A percentile compares a stretch with the other conserved stretches of the same genome.
These are phyloP conservation scores for Eira barbara DNA, from an alignment of 2,113 vertebrate species.

Conservation along the genomic window DNA sequence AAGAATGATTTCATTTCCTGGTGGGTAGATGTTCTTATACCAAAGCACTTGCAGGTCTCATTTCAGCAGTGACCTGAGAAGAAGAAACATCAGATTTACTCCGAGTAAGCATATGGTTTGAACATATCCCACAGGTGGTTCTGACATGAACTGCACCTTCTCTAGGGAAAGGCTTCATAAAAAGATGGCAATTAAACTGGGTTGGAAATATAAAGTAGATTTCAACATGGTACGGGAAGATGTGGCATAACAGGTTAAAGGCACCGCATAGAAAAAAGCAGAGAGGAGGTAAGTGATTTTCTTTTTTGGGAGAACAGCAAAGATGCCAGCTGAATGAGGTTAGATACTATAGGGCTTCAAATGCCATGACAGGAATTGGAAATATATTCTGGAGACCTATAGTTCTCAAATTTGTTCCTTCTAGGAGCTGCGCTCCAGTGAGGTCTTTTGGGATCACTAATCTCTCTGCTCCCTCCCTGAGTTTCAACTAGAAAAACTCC, in stretches of 20 bases:
- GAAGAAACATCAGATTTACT: not conserved
- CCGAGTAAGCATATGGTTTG: not conserved
- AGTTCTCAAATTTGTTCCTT: not conserved
- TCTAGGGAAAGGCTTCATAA: not conserved
- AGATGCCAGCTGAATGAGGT: not conserved
- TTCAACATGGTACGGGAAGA: not conserved
- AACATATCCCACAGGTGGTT: not conserved
- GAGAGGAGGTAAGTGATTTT: not conserved
- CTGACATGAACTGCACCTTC: not conserved
- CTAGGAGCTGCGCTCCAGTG: not conserved
- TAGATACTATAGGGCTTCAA: not conserved
- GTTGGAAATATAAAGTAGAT: not conserved
- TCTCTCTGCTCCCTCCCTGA: not conserved
- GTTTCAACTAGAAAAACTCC: not conserved
- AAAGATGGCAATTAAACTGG: not conserved
- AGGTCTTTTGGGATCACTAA: not conserved
- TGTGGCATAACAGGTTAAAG: not conserved
- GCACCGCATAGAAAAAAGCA: not conserved
- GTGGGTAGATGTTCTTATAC: not conserved
- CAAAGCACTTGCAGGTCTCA: not conserved
- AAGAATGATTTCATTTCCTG: not conserved
- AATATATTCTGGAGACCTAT: not conserved
- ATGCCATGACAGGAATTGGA: not conserved
- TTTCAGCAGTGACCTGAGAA: not conserved
- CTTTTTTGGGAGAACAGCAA: not conserved